phyloP scores from a whole-genome alignment of 2,113 vertebrate genomes.

The Sterna hirundo region DNA sequence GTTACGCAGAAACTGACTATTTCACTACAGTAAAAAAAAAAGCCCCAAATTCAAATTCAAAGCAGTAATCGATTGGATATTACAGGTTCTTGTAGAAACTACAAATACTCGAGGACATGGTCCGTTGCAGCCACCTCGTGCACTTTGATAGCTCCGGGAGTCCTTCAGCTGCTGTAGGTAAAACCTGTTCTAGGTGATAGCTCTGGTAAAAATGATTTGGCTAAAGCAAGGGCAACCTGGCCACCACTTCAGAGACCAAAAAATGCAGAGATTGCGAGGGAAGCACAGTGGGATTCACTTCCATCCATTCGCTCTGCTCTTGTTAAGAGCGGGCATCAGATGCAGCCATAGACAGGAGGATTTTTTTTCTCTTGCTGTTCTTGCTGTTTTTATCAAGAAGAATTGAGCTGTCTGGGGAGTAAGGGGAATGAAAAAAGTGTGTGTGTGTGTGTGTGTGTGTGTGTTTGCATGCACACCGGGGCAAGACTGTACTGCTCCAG shows the following conservation, averaged over 20 bases:
- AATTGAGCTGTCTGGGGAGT: neutral
- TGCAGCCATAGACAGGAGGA: neutral
- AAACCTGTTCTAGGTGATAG: neutral
- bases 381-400: neutral
- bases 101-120: neutral
- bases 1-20: neutral
- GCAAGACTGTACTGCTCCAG: neutral
- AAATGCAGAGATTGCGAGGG: neutral
- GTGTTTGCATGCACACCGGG: accelerated
- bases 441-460: too few species aligned
- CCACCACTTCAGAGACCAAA: neutral
- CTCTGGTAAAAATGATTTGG: neutral
- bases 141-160: neutral
- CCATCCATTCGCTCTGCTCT: neutral
- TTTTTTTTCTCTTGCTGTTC: neutral
- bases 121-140: neutral
- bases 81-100: neutral
- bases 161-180: neutral
- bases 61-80: accelerated
- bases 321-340: neutral
- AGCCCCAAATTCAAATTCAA: neutral
- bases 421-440: neutral
- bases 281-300: neutral
- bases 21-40: neutral
- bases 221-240: neutral